Percentiles rank a stretch among this genome's conserved stretches.
Evolutionary conservation across 1,140 invertebrate genomes (phyloP).

Genomic region (Scylla paramamosain): DNA sequence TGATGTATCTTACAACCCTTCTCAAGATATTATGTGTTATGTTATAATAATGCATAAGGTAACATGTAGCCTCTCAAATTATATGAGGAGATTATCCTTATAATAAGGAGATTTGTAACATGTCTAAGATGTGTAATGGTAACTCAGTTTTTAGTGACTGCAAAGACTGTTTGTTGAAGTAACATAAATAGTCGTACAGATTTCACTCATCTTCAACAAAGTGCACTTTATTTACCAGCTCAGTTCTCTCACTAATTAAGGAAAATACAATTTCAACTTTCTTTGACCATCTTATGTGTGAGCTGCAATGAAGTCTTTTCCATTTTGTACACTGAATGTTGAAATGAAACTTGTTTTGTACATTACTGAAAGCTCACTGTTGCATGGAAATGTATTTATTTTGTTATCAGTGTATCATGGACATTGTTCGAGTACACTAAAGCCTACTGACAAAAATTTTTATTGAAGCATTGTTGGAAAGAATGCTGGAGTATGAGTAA

Average conservation of each 20-base stretch:
- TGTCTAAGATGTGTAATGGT: conserved; percentile 60
- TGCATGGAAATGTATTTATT: conserved; percentile 6
- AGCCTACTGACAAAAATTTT: background rate
- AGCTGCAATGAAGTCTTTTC: background rate
- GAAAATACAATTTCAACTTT: background rate
- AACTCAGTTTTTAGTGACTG: conserved; percentile 32
- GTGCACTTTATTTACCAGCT: conserved; percentile 13
- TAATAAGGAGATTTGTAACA: conserved; percentile 55
- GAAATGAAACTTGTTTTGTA: conserved; percentile 1
- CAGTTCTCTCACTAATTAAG: background rate
- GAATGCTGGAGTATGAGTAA: no score
- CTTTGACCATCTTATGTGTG: background rate
- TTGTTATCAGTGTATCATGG: conserved; percentile 8
- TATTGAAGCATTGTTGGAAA: no score
- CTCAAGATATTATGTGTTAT: conserved; percentile 63
- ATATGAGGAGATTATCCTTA: conserved; percentile 39
- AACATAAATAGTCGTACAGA: conserved; percentile 1
- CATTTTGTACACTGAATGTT: conserved; percentile 31
- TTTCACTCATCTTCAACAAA: background rate
- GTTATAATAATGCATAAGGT: conserved; percentile 69
- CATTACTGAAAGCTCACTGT: background rate
- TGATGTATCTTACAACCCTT: conserved; percentile 50
- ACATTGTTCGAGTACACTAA: conserved; percentile 2
- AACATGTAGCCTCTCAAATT: conserved; percentile 25
- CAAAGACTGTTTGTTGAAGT: conserved; percentile 44